Conservation (phyloP, 2,888 invertebrate species). For the Orthosia gothica region DNA sequence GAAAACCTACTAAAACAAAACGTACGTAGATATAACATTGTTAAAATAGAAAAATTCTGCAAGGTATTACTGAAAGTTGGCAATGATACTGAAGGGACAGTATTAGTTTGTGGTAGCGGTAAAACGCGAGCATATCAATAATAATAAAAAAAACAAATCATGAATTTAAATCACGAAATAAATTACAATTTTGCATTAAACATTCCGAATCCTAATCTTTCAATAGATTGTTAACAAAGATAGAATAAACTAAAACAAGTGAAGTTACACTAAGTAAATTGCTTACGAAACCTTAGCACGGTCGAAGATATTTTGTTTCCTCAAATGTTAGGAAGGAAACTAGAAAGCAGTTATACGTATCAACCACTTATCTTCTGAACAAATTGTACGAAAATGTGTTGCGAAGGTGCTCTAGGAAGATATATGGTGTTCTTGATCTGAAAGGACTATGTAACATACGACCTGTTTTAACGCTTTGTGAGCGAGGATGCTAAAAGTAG, state of each 20-base stretch:
- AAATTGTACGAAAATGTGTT: constrained; percentile 28
- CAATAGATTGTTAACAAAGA: constrained; percentile 17
- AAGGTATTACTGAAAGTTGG: neutral
- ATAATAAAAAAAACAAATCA: too few relatives aligned
- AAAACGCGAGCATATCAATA: too few relatives aligned
- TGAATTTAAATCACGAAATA: constrained; percentile 2
- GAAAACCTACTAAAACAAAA: neutral
- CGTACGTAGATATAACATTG: neutral
- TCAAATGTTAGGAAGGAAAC: neutral
- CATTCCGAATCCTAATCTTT: neutral
- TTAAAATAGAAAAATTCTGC: neutral
- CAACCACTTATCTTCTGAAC: constrained; percentile 21
- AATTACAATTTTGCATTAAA: constrained; percentile 17
- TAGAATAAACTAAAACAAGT: constrained; percentile 17
- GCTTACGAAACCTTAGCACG: constrained; percentile 16
- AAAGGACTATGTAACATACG: neutral
- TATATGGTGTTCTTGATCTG: constrained; percentile 5
- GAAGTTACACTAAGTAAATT: constrained; percentile 30
- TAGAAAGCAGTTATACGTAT: constrained; percentile 7
- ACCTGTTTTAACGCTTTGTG: neutral
- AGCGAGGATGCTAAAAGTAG: neutral
- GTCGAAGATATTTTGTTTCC: constrained; percentile 13
- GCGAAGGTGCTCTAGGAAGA: constrained; percentile 8
- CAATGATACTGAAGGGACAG: neutral
- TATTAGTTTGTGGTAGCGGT: too few relatives aligned